Base-by-base conservation (phyloP, 2,113 vertebrate species). In the Jaculus jaculus region DNA sequence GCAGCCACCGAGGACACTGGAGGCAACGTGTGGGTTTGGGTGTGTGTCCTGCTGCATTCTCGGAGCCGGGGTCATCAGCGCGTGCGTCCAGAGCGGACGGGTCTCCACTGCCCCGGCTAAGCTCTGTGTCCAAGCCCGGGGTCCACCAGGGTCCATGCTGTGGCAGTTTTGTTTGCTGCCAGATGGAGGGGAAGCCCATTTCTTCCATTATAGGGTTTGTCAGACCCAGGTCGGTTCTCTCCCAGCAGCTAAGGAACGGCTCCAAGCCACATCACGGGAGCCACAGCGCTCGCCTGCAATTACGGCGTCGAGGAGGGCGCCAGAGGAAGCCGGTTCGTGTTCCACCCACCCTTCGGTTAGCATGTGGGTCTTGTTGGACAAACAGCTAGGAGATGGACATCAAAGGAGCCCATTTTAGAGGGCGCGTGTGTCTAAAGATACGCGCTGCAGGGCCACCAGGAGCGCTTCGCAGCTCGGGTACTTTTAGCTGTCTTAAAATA, bases 211-310 rank as follows among this genome's bases (percentile, higher is more conserved):
- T 20, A 84, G 84, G 94, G 51, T 61, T 60, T 16, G 69, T 60
- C 8, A 3, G 1, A 71, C 77, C 74, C 72, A 73, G 89, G 85
- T 95, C 90, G 69, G 15, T 90, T 93, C 71, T 28, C 17, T 12
- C 89, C 66, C 58, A 73, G 72, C 65, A 66, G 58, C 51, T 54
- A 15, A 89, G 89, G 86, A 77, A 61, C 4, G 0, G 10, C 94
- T 7, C 2, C 68, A 90, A 96, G 96, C 97, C 97, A 92, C 97
- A 96, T 23, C 0, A 20, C 0, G 0, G 71, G 30, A 39, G 79
- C 63, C 2, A 0, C 34, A 2, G 0, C 0, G 74, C 60, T 5
- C 3, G 11, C 61, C 93, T 84, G 58, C 96, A 97, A 97, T 98
- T 89, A 93, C 0, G 15, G 93, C 72, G 60, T 80, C 18, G 28